Base-by-base conservation (phyloP, 2,113 vertebrate genomes). In the Anoplopoma fimbria region DNA sequence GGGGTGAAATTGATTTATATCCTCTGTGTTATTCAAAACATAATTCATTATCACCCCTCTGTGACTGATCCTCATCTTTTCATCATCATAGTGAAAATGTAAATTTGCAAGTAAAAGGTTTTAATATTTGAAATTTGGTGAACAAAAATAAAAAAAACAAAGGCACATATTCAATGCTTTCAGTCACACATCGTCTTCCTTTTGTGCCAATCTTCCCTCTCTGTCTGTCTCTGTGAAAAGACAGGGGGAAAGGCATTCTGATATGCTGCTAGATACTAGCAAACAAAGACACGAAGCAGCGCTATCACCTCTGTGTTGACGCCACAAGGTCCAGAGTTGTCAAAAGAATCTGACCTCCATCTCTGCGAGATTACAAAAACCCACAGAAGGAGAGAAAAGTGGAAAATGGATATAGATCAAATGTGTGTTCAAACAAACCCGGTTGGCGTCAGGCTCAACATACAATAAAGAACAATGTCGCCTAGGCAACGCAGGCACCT, bases 311-410 rank as follows among this genome's bases (percentile, higher is more conserved):
- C 73, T 13, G 81, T 92, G 92, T 95, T 93, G 95, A 95, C 95
- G 95, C 95, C 95, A 95, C 91, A 29, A 77, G 92, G 95, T 95
- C 95, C 93, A 84, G 77, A 92, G 94, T 91, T 94, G 94, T 95
- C 91, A 95, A 95, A 95, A 93, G 92, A 93, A 95, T 95, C 95
- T 91, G 81, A 84, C 91, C 91, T 86, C 86, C 93, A 90, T 91
- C 94, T 95, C 82, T 83, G 65, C 3, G 3, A 89, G 90, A 93
- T 93, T 88, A 89, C 87, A 67, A 47, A 70, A 23, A 34, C 45
- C 45, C 51, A 21, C 10, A 70, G 70, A 63, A 75, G 64, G 69
- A 69, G 47, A 67, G 34, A 73, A 81, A 76, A 87, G 86, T 38
- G 62, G 81, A 79, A 83, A 86, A 78, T 49, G 64, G 91, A 95